Evolutionary conservation across 2,113 vertebrate species (phyloP).

Genomic region (Gobius niger): DNA sequence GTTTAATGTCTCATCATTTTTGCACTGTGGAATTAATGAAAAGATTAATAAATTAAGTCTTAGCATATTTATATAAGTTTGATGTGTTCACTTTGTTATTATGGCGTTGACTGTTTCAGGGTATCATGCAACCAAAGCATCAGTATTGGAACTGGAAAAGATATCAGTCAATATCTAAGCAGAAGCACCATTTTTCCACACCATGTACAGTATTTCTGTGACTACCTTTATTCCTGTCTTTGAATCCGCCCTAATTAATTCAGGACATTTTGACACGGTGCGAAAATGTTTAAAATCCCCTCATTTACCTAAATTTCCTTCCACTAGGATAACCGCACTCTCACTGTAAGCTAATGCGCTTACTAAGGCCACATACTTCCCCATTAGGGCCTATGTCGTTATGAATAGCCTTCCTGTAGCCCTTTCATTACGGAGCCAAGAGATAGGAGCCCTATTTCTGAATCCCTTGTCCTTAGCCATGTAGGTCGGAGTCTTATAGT

Average conservation of each 20-base stretch:
- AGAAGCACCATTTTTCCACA: no score
- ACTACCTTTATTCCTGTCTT: not conserved
- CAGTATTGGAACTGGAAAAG: no score
- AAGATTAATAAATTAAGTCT: no score
- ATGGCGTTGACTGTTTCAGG: no score
- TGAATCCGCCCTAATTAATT: not conserved
- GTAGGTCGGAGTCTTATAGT: conserved; percentile 58
- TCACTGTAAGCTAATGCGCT: conserved; percentile 49
- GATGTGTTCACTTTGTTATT: no score
- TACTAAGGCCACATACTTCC: conserved; percentile 43
- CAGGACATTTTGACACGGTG: conserved; percentile 2
- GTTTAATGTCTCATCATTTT: no score
- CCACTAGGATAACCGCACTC: conserved; percentile 18
- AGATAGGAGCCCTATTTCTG: conserved; percentile 56
- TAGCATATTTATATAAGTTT: no score
- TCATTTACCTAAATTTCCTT: conserved; percentile 41
- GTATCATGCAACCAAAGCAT: no score
- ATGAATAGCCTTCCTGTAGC: conserved; percentile 59
- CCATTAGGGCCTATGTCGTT: conserved; percentile 42
- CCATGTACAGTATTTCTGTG: not conserved
- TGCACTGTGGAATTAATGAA: no score
- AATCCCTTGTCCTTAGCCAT: conserved; percentile 49
- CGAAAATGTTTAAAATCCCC: conserved; percentile 26
- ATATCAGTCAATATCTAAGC: no score
- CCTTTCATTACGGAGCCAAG: conserved; percentile 58